Conservation (phyloP, 2,888 invertebrate species). For the Parochlus steinenii region DNA sequence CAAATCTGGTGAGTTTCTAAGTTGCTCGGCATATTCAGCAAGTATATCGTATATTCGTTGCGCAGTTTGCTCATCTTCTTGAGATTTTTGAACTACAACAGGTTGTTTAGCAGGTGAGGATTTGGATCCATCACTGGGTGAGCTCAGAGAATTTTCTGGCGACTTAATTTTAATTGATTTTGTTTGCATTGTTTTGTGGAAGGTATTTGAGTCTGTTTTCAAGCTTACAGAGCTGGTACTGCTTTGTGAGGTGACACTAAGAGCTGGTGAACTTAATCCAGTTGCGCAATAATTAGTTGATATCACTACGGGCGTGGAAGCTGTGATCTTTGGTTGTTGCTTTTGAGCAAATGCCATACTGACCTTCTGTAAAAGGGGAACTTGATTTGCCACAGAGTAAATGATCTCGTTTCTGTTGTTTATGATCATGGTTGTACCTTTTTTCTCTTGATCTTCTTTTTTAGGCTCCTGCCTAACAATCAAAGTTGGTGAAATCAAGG, state of each 20-base stretch:
- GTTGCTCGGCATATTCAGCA: constrained; percentile 63
- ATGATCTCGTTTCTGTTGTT: background rate
- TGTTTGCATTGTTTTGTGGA: constrained; percentile 31
- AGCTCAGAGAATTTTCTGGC: too few relatives aligned
- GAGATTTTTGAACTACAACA: constrained; percentile 41
- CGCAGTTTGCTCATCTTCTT: constrained; percentile 67
- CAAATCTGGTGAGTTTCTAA: constrained; percentile 59
- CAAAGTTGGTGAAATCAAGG: constrained; percentile 16
- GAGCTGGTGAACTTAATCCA: constrained; percentile 36
- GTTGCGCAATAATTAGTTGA: constrained; percentile 37
- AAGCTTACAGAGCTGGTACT: constrained; percentile 33
- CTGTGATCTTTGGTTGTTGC: constrained; percentile 30
- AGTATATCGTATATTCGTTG: constrained; percentile 63
- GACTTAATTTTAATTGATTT: constrained; percentile 40
- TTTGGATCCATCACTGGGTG: constrained; percentile 6
- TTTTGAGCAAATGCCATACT: constrained; percentile 37
- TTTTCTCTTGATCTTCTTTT: background rate
- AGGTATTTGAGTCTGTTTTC: too few relatives aligned
- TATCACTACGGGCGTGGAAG: constrained; percentile 36
- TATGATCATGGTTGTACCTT: background rate
- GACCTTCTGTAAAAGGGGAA: constrained; percentile 23
- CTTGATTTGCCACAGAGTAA: background rate
- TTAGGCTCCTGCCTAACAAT: too few relatives aligned
- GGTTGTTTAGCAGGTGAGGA: background rate
- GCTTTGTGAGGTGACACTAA: constrained; percentile 39